Conservation (phyloP, 2,888 invertebrate species). For the Poecilobothrus nobilitatus region DNA sequence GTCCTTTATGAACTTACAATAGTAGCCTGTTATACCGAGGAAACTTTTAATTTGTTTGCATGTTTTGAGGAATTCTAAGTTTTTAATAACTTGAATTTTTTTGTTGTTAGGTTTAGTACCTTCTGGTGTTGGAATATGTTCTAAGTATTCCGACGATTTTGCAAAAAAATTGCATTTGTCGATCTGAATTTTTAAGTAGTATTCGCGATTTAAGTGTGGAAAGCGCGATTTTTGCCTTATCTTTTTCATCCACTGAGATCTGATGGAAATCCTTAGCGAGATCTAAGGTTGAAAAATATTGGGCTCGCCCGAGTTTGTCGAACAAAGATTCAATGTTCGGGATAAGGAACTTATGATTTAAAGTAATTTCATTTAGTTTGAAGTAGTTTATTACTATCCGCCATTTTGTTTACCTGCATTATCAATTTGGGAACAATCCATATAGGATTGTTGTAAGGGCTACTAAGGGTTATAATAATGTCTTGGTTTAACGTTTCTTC, state of each 20-base stretch:
- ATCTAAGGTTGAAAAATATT: too few species aligned
- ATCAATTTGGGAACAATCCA: conserved; percentile 23
- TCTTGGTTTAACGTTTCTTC: conserved; percentile 14
- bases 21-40: conserved; percentile 23
- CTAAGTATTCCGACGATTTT: too few species aligned
- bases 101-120: too few species aligned
- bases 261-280: too few species aligned
- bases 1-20: conserved; percentile 16
- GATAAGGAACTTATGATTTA: conserved; percentile 24
- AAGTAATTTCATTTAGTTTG: conserved; percentile 22
- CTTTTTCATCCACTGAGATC: too few species aligned
- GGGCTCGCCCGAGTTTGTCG: too few species aligned
- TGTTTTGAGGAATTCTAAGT: conserved; percentile 26
- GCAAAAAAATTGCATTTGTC: too few species aligned
- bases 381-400: conserved; percentile 11
- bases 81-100: too few species aligned
- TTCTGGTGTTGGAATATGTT: too few species aligned
- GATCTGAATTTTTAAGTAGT: too few species aligned
- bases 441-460: conserved; percentile 24
- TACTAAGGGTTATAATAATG: conserved; percentile 7
- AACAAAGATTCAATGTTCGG: conserved; percentile 26
- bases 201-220: too few species aligned
- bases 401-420: conserved; percentile 12
- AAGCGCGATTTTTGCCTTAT: too few species aligned
- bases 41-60: conserved; percentile 26